Conservation (phyloP, 2,888 invertebrate genomes). For the Synergus umbraculus region DNA sequence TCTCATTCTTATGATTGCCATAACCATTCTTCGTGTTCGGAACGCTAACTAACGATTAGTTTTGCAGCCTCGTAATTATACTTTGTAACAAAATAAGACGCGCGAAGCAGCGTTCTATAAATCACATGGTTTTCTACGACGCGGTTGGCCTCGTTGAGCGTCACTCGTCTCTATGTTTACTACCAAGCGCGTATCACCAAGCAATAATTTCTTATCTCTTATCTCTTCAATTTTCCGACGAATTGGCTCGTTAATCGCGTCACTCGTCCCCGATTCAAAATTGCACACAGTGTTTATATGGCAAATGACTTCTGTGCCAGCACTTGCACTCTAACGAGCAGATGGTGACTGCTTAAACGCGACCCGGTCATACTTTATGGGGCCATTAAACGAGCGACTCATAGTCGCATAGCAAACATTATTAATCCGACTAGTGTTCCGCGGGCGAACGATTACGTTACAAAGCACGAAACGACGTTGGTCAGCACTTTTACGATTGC, state of each 20-base stretch:
- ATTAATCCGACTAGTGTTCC: slow-evolving; percentile 65
- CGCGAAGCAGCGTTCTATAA: slow-evolving; percentile 26
- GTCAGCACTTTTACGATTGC: slow-evolving; percentile 65
- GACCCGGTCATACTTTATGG: slow-evolving; percentile 68
- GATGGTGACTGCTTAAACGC: slow-evolving; percentile 65
- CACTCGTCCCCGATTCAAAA: slow-evolving; percentile 20
- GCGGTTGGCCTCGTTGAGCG: slow-evolving; percentile 37
- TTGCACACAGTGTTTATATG: slow-evolving; percentile 1
- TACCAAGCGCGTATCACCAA: slow-evolving; percentile 24
- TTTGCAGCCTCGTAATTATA: slow-evolving; percentile 30
- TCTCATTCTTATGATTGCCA: slow-evolving; percentile 2
- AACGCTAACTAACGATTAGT: slow-evolving; percentile 29
- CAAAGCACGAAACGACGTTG: slow-evolving; percentile 57
- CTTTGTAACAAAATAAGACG: slow-evolving; percentile 37
- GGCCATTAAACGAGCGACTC: slow-evolving; percentile 67
- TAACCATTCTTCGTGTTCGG: slow-evolving; percentile 1
- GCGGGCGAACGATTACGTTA: slow-evolving; percentile 61
- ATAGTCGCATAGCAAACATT: slow-evolving; percentile 68
- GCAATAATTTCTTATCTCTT: slow-evolving; percentile 32
- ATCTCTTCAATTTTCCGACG: slow-evolving; percentile 28
- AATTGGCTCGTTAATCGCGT: slow-evolving; percentile 30
- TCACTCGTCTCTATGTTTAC: slow-evolving; percentile 21
- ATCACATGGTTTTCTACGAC: slow-evolving; percentile 35
- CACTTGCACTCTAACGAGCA: slow-evolving; percentile 58
- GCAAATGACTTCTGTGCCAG: slow-evolving; percentile 26